These are phyloP conservation scores for Steinernema khuongi DNA, from an alignment of 1,140 invertebrate genomes.

Conservation along the genomic window DNA sequence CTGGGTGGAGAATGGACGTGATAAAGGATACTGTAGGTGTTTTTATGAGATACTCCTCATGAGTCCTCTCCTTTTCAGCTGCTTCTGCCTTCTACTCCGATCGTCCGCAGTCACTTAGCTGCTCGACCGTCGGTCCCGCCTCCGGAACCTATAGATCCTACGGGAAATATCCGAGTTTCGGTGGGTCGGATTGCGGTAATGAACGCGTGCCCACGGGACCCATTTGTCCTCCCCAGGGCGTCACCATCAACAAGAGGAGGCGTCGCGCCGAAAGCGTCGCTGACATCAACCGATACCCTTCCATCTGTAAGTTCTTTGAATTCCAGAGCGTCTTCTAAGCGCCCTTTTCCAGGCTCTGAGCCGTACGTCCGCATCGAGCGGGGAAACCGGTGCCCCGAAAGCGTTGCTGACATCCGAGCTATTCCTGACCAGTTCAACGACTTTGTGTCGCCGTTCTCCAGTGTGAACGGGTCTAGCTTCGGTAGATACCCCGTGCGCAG, in stretches of 20 bases:
- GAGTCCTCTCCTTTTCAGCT: background rate
- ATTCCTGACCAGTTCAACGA: background rate
- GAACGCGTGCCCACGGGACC: background rate
- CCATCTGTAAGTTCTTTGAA: background rate
- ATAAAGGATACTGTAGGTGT: background rate
- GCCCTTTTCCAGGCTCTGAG: background rate
- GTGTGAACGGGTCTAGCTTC: background rate
- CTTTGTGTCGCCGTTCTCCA: background rate
- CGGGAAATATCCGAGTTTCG: background rate
- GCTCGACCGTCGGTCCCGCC: background rate
- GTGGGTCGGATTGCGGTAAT: background rate
- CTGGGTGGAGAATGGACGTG: background rate
- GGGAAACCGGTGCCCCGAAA: background rate
- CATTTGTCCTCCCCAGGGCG: background rate
- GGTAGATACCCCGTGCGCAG: background rate
- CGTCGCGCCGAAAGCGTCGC: background rate
- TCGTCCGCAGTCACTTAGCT: background rate
- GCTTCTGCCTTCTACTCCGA: background rate
- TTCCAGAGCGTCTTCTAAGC: too few relatives aligned
- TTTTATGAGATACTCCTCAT: background rate
- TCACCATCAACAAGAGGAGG: background rate
- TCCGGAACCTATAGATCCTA: background rate
- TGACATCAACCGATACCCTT: background rate
- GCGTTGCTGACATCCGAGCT: background rate
- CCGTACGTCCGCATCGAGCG: background rate